Conservation (phyloP, 2,888 invertebrate species). For the Argyresthia albistria region DNA sequence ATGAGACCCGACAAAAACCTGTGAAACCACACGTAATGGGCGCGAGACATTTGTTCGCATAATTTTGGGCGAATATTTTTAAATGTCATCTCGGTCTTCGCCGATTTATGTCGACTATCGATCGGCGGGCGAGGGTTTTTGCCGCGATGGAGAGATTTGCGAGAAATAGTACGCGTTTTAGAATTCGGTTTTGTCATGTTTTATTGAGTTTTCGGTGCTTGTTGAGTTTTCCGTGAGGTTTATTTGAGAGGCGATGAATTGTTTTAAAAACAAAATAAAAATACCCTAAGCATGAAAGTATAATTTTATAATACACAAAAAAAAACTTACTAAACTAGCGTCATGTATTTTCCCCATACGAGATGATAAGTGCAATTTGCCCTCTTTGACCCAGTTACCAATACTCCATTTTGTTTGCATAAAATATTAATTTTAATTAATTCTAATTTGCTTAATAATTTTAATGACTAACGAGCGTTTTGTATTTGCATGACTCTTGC, state of each 20-base stretch:
- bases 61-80: slow-evolving; percentile 40
- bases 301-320: too few species aligned
- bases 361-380: too few species aligned
- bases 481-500: too few species aligned
- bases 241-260: background rate
- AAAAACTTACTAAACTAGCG: too few species aligned
- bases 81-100: slow-evolving; percentile 13
- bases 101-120: slow-evolving; percentile 1
- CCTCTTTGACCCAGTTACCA: too few species aligned
- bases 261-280: too few species aligned
- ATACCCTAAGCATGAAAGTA: too few species aligned
- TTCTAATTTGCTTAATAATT: too few species aligned
- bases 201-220: background rate
- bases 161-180: background rate
- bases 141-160: background rate
- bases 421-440: too few species aligned
- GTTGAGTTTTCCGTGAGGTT: background rate
- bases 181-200: background rate
- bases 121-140: background rate
- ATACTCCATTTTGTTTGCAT: too few species aligned
- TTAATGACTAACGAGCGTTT: too few species aligned
- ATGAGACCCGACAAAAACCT: slow-evolving; percentile 51
- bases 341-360: too few species aligned
- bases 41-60: slow-evolving; percentile 54
- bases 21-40: slow-evolving; percentile 55